Evolutionary conservation across 2,888 invertebrate genomes (phyloP).

Genomic region (Amiota mariae): DNA sequence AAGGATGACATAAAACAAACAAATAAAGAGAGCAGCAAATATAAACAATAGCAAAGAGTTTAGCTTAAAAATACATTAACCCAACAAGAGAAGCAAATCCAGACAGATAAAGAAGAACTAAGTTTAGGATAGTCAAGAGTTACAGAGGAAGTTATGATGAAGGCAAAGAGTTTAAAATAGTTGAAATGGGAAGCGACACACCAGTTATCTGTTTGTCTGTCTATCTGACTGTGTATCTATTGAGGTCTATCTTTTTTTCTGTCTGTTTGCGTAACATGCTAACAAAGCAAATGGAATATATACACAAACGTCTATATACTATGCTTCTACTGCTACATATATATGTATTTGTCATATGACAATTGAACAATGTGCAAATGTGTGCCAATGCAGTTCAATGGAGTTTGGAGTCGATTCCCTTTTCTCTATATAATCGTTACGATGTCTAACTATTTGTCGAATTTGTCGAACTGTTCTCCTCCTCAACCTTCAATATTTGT

Average conservation of each 20-base stretch:
- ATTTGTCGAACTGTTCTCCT: not conserved
- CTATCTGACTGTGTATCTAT: constrained; percentile 18
- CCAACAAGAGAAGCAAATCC: constrained; percentile 44
- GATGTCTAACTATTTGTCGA: no score
- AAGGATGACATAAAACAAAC: constrained; percentile 17
- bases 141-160: not conserved
- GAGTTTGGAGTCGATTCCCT: constrained; percentile 33
- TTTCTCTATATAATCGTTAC: constrained; percentile 1
- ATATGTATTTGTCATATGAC: constrained; percentile 9
- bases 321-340: not conserved
- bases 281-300: no score
- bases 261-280: constrained; percentile 1
- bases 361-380: constrained; percentile 24
- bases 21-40: constrained; percentile 59
- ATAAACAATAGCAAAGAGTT: constrained; percentile 60
- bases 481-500: no score
- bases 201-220: constrained; percentile 23
- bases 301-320: constrained; percentile 11
- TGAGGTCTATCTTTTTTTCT: constrained; percentile 11
- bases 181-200: constrained; percentile 18
- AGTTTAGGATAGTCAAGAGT: not conserved
- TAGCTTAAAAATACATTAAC: constrained; percentile 67
- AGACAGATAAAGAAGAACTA: not conserved
- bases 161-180: constrained; percentile 37
- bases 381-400: constrained; percentile 62